Evolutionary conservation across 2,888 invertebrate genomes (phyloP), one percentile per base, ranked within the genome.

Genomic region (Caenorhabditis japonica): DNA sequence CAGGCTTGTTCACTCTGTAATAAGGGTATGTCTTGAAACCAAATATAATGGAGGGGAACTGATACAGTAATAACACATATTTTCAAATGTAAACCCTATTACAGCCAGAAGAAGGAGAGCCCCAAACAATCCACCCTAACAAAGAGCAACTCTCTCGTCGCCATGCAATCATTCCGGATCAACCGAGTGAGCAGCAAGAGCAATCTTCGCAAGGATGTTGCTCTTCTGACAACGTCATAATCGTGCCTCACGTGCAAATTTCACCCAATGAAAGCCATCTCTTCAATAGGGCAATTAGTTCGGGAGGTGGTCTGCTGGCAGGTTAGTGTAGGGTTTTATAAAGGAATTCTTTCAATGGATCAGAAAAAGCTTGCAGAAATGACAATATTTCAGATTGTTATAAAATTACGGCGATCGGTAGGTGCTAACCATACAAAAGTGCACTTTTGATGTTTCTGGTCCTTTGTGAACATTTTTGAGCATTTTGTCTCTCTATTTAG

Each of bases 241-340:
- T 86, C 23, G 86, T 86, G 13, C 86, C 86, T 4, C 86, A 86
- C 61, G 84, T 86, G 3, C 85, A 86, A 61, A 85, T 86, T 25
- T 78, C 83, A 2, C 78, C 84, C 3, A 83, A 85, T 58, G 86
- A 86, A 51, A 76, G 79, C 25, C 83, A 86, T 60, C 70, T 85
- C 15, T 84, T 81, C 83, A 87, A 87, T 60, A 70, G 87, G 30
- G 87, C 87, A 7, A 85, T 87, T 52, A 79, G 76, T 34, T 80
- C 82, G n/a, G 86, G 87, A 7, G 84, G 86, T 19, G 85, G 86
- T 7, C 62, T 87, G 25, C 68, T 86, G n/a, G 84, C 87, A 38
- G 86, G 86, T 86, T 13, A n/a, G 56, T 44, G 15, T 23, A 27
- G 17, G 7, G 23, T 38, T 59, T 53, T 34, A 8, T n/a, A 21